Evolutionary conservation across 2,888 invertebrate species (phyloP), one percentile per base, ranked within the genome.

Genomic region (Caenorhabditis sp.): DNA sequence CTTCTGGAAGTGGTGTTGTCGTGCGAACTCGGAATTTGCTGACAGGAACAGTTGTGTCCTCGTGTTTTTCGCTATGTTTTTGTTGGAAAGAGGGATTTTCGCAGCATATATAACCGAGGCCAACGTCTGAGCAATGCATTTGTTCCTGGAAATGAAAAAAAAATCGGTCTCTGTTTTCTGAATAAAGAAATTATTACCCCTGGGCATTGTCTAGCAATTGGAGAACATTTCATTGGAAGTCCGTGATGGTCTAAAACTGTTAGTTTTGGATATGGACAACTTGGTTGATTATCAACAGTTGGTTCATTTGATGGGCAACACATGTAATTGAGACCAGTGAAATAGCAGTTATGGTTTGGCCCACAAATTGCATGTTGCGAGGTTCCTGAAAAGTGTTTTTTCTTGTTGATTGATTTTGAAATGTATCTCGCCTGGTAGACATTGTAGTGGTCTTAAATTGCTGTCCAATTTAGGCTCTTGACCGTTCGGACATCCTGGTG

Each of bases 311-410:
- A 80, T 10, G 86, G 86, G 49, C 86, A 86, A 64, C 86, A 86
- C 70, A 84, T 83, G 63, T 86, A 86, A 68, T 86, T 86, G 64
- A 85, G 79, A 14, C 86, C 86, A 31, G 86, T 85, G 72, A 86
- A 86, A 69, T 77, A 86, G 63, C 86, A 86, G 12, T 79, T 78
- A 60, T 85, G 83, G n/a, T 80, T 78, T 5, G 73, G 57, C 0
- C 86, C 86, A 66, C 86, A 86, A 6, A 82, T 76, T 12, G 71
- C 59, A 36, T 79, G 70, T 57, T 82, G 81, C 2, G 81, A 74
- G 27, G 81, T 79, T 6, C 31, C 31, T 31, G 10, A 10, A 31
- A 31, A 31, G 31, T 31, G 31, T 31, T 31, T 31, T 31, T 31
- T 31, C 31, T 10, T 31, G 31, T 31, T 31, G 4, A 6, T 6